Percentiles rank a stretch among this genome's conserved stretches.
phyloP scores from a whole-genome alignment of 2,113 vertebrate species.

The Gila orcuttii region DNA sequence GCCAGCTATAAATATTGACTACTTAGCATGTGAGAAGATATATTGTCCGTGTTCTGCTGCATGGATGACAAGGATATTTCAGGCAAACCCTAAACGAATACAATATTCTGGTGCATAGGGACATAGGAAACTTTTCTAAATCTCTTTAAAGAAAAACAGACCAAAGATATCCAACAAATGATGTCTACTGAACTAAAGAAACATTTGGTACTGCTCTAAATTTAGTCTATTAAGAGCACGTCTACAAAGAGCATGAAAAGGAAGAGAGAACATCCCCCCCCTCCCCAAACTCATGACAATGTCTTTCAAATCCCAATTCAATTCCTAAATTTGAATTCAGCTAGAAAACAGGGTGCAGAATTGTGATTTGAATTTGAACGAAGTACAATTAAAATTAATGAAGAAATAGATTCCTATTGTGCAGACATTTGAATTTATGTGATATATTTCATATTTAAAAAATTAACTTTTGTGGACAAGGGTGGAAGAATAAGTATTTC shows the following conservation, averaged over 20 bases:
- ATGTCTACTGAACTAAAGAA: background rate
- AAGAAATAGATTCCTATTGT: background rate
- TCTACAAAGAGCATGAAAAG: background rate
- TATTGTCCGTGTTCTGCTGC: constrained; percentile 1
- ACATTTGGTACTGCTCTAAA: background rate
- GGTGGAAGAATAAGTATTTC: background rate
- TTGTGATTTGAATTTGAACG: background rate
- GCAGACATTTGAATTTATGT: background rate
- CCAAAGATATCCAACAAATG: background rate
- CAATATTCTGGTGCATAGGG: background rate
- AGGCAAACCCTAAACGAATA: background rate
- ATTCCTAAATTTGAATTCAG: background rate
- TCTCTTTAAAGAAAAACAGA: background rate
- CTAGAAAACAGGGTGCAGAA: background rate
- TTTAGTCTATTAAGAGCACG: background rate
- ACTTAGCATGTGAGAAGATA: constrained; percentile 34
- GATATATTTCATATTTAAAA: background rate
- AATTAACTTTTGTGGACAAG: background rate
- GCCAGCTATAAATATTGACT: constrained; percentile 47
- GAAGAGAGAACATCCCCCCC: background rate
- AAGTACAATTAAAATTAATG: background rate
- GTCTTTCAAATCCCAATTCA: background rate
- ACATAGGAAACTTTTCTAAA: background rate
- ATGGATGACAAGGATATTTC: constrained; percentile 16
- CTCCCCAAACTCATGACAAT: too few relatives aligned